Conservation (phyloP, 1,140 invertebrate genomes). For the Panagrolaimus sp. region DNA sequence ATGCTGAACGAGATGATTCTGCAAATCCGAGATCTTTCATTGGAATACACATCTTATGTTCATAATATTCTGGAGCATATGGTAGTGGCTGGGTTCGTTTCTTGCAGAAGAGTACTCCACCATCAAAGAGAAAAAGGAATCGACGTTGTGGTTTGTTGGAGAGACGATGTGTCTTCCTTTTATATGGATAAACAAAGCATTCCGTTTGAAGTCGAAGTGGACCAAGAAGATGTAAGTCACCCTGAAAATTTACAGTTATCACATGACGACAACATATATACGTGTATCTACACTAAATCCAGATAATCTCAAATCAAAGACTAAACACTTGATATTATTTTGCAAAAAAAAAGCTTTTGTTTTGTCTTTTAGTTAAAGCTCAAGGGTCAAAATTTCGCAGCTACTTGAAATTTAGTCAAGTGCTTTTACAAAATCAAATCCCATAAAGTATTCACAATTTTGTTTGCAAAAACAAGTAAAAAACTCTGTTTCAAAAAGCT, state of each 20-base stretch:
- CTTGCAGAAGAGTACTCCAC: conserved; percentile 55
- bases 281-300: too few species aligned
- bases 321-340: too few species aligned
- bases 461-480: not conserved
- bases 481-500: too few species aligned
- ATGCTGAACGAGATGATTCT: conserved; percentile 37
- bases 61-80: conserved; percentile 50
- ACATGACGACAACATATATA: not conserved
- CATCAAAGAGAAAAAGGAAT: conserved; percentile 56
- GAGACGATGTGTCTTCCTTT: conserved; percentile 35
- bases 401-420: too few species aligned
- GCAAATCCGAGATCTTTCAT: conserved; percentile 42
- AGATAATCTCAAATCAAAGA: too few species aligned
- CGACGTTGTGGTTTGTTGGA: conserved; percentile 40
- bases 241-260: conserved; percentile 38
- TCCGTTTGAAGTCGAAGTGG: conserved; percentile 51
- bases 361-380: too few species aligned
- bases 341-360: too few species aligned
- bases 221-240: conserved; percentile 50
- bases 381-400: too few species aligned
- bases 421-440: not conserved
- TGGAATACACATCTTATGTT: conserved; percentile 55
- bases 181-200: conserved; percentile 51
- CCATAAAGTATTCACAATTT: not conserved
- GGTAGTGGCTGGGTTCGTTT: conserved; percentile 42